Evolutionary conservation across 2,888 invertebrate species (phyloP), one percentile per base, ranked within the genome.

Genomic region (Lepidochrysops patricia): DNA sequence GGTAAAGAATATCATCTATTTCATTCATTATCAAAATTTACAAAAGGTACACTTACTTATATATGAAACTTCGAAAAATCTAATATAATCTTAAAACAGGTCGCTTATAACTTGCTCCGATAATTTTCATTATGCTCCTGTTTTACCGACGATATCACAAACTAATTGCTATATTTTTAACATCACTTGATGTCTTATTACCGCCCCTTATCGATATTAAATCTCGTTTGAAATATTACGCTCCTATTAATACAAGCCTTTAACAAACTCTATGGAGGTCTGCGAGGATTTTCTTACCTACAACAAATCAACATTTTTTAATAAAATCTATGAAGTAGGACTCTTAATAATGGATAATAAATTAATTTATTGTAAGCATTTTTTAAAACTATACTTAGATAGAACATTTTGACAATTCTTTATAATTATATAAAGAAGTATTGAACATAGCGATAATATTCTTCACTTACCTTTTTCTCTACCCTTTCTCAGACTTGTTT

Each of bases 111-210:
- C 1, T 19, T 43, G 54, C 29, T 27, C 29, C 4, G 29, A 4
- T 25, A 37, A 15, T 27, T 52, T 52, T 9, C 50, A 4, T 3
- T 13, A 2, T 43, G 25, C 12, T 9, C 15, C 5, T 23, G 5
- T 5, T 15, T 15, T 43, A 5, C 13, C 13, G n/a, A 4, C 43
- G 19, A 4, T 9, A 19, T 43, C 2, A 23, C 19, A 43, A 19
- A 43, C 9, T 23, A 23, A 32, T 64, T 77, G 78, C 78, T 72
- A 74, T 74, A 77, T 77, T 79, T 79, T 76, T 77, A 76, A 72
- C 74, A 78, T 82, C 72, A 68, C 78, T 76, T 85, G 86, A 88
- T 86, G 87, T 86, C 86, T 88, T 87, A 84, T 86, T 87, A 87
- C 74, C 65, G 64, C 68, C 65, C 69, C 68, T 71, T 72, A 76